These are phyloP conservation scores for Garra rufa DNA, from an alignment of 2,113 vertebrate species.

Conservation along the genomic window DNA sequence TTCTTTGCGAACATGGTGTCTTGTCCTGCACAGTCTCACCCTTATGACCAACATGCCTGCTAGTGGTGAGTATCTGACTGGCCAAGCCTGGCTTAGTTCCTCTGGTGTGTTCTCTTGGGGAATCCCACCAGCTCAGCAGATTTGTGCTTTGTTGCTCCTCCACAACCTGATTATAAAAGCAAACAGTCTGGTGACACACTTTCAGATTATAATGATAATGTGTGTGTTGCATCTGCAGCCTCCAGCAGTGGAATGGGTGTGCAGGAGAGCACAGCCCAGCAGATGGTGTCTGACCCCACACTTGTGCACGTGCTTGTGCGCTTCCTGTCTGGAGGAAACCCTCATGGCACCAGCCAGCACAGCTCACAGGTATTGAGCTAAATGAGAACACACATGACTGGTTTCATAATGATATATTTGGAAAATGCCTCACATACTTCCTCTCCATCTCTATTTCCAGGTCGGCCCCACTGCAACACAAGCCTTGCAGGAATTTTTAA, in stretches of 20 bases:
- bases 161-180: not conserved
- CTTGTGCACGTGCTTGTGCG: constrained; percentile 94
- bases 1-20: constrained; percentile 94
- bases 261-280: constrained; percentile 94
- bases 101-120: not conserved
- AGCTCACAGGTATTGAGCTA: constrained; percentile 85
- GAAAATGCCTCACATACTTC: not conserved
- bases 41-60: constrained; percentile 98
- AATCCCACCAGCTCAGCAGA: not conserved
- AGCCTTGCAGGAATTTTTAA: constrained; percentile 98
- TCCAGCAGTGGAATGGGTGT: constrained; percentile 82
- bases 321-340: constrained; percentile 95
- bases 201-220: not conserved
- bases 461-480: constrained; percentile 98
- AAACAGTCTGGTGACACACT: not conserved
- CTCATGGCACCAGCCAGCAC: constrained; percentile 95
- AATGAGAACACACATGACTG: not conserved
- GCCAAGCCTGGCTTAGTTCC: not conserved
- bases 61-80: constrained; percentile 81
- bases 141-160: not conserved
- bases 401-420: not conserved
- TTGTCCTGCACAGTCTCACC: constrained; percentile 96
- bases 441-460: constrained; percentile 58
- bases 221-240: constrained; percentile 70
- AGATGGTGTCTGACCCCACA: constrained; percentile 95